These are phyloP conservation scores for Pseudobourletiella spinata DNA, from an alignment of 1,140 invertebrate genomes.

Conservation along the genomic window DNA sequence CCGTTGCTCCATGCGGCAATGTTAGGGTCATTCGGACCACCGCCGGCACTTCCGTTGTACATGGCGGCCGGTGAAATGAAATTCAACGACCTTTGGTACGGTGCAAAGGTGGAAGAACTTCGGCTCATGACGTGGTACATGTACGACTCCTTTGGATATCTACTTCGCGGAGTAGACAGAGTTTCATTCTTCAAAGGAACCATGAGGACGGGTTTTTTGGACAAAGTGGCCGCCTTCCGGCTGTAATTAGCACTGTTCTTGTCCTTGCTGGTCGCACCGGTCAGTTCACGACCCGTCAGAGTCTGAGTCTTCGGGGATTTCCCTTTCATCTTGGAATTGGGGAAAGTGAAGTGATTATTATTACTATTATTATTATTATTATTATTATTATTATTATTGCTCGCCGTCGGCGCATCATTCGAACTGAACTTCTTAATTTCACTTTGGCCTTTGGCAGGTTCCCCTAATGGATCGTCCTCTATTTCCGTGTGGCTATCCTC, in stretches of 20 bases:
- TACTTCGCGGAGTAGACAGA: constrained; percentile 21
- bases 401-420: too few relatives aligned
- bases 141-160: constrained; percentile 35
- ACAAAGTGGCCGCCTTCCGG: not conserved
- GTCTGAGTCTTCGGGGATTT: too few relatives aligned
- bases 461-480: constrained; percentile 4
- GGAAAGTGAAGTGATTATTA: too few relatives aligned
- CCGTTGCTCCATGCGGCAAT: constrained; percentile 26
- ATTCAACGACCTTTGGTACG: constrained; percentile 35
- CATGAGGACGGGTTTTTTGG: constrained; percentile 24
- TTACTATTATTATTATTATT: too few relatives aligned
- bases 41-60: not conserved
- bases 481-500: constrained; percentile 5
- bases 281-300: too few relatives aligned
- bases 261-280: too few relatives aligned
- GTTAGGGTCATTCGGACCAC: not conserved
- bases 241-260: too few relatives aligned
- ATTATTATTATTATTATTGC: too few relatives aligned
- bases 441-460: too few relatives aligned
- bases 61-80: constrained; percentile 18
- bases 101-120: constrained; percentile 35
- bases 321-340: too few relatives aligned
- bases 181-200: constrained; percentile 34
- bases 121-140: constrained; percentile 34
- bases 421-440: too few relatives aligned